Conservation (phyloP, 2,113 vertebrate species). For the Thermophis baileyi region DNA sequence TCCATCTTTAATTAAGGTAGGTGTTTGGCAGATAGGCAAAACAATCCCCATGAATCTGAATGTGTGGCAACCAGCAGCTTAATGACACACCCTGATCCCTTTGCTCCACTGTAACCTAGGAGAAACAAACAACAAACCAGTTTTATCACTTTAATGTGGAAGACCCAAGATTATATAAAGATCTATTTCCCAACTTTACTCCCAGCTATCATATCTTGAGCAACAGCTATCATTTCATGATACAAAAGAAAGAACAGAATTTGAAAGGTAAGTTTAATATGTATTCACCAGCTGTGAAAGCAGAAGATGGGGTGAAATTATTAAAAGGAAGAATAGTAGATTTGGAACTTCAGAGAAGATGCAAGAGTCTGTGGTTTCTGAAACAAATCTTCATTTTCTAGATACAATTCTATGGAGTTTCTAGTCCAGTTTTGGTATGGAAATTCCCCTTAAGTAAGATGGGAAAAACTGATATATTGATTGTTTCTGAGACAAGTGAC, state of each 20-base stretch:
- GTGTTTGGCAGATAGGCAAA: neutral
- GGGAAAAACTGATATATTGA: neutral
- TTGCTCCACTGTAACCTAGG: slow-evolving; percentile 11
- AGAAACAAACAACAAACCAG: neutral
- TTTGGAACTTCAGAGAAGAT: neutral
- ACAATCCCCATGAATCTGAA: neutral
- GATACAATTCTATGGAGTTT: neutral
- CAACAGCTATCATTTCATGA: neutral
- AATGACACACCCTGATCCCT: neutral
- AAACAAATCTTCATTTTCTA: neutral
- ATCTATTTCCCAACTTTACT: neutral
- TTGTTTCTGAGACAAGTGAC: neutral
- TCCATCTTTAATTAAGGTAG: neutral
- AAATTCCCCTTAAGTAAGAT: neutral
- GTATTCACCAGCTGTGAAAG: neutral
- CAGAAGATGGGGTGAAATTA: neutral
- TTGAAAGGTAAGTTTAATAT: neutral
- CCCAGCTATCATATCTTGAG: neutral
- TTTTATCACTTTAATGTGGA: neutral
- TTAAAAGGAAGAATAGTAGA: neutral
- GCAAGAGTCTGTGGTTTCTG: neutral
- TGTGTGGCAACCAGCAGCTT: neutral
- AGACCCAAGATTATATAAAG: neutral
- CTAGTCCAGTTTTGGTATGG: neutral
- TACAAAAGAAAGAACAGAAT: neutral